phyloP scores from a whole-genome alignment of 1,140 invertebrate species.

The Pollicipes pollicipes region DNA sequence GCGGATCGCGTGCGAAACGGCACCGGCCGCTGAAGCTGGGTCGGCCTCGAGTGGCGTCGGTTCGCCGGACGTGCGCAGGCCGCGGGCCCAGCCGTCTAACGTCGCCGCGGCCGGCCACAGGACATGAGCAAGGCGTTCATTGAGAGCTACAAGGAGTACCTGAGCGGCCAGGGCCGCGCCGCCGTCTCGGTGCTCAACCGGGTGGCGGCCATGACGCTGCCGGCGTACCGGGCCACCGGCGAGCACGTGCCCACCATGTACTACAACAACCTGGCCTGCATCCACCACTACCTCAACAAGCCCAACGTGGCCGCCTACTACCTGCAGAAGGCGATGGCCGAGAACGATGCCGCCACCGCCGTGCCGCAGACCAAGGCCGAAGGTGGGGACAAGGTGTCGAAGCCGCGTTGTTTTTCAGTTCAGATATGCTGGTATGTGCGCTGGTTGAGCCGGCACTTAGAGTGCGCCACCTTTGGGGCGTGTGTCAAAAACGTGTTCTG shows the following conservation, averaged over 20 bases:
- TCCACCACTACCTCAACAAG: slow-evolving; percentile 70
- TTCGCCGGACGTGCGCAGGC: too few relatives aligned
- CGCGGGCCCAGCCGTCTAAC: background rate
- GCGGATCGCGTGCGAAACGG: too few relatives aligned
- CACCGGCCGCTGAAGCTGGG: too few relatives aligned
- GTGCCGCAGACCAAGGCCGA: background rate
- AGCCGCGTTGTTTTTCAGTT: slow-evolving; percentile 21
- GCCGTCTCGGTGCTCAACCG: slow-evolving; percentile 42
- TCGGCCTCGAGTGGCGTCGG: background rate
- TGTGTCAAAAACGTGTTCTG: too few relatives aligned
- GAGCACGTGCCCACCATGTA: slow-evolving; percentile 45
- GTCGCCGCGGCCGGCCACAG: background rate
- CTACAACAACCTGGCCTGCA: slow-evolving; percentile 75
- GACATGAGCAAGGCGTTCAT: slow-evolving; percentile 6
- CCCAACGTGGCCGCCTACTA: slow-evolving; percentile 68
- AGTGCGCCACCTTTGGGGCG: slow-evolving; percentile 26
- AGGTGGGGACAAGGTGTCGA: background rate
- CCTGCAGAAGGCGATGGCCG: slow-evolving; percentile 61
- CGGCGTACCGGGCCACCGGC: slow-evolving; percentile 10
- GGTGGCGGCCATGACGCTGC: slow-evolving; percentile 15
- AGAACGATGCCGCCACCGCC: slow-evolving; percentile 38
- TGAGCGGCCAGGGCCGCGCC: slow-evolving; percentile 45
- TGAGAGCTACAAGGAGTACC: slow-evolving; percentile 44
- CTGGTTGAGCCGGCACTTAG: slow-evolving; percentile 61
- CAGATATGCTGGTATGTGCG: slow-evolving; percentile 68